Evolutionary conservation across 2,797 vertebrate species (phyloP), one percentile per base, ranked within the genome.

Genomic region (Scleropages formosus): DNA sequence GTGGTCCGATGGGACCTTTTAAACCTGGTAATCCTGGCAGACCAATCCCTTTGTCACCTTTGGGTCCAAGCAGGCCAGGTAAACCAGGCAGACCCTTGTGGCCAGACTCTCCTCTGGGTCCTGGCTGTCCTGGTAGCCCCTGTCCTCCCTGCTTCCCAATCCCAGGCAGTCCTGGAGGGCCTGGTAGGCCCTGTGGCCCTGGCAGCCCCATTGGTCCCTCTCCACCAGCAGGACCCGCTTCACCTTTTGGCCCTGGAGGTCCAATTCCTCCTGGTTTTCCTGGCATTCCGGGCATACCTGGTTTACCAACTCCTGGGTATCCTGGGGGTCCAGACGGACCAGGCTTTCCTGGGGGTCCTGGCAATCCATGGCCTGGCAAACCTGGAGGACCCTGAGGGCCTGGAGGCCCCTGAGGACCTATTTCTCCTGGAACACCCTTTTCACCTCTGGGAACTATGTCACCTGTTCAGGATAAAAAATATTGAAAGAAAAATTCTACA

Each of bases 211-310:
- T 94, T 46, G 90, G 90, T 67, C 97, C 97, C 0, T 90, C 81
- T 70, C 91, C 93, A 44, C 97, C 97, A 80, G 86, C 88, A 0
- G 90, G 94, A 73, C 97, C 97, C 49, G 94, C 83, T 74, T 96
- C 96, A 10, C 98, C 98, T 85, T 94, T 96, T 0, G 86, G 85
- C 31, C 97, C 98, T 0, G 91, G 91, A 72, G 93, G 88, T 76
- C 97, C 98, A 76, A 92, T 92, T 76, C 87, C 91, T 77, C 98
- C 98, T 0, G 96, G 94, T 87, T 98, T 98, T 80, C 98, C 98
- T 18, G 96, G 95, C 85, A 97, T 90, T 80, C 98, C 98, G 16
- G 96, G 95, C 92, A 97, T 93, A 74, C 98, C 98, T 0, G 96
- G 95, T 86, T 98, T 99, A 79, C 95, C 96, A 56, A 96, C 88